phyloP scores from a whole-genome alignment of 2,888 invertebrate genomes.

The Tipula vernalis region DNA sequence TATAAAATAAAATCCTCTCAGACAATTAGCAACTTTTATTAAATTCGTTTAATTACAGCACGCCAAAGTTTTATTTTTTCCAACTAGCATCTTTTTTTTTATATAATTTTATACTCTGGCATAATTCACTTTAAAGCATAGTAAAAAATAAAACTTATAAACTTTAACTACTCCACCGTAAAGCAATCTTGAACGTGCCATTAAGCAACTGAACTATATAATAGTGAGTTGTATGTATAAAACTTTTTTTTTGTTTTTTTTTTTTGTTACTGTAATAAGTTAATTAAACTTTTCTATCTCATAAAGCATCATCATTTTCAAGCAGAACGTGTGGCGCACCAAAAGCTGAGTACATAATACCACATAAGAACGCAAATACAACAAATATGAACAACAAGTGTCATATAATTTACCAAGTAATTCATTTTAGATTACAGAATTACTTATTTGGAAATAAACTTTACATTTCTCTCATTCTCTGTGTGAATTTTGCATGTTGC shows the following conservation, averaged over 20 bases:
- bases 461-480: neutral
- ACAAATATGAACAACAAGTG: neutral
- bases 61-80: neutral
- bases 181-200: neutral
- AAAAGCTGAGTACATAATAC: neutral
- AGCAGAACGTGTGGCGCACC: neutral
- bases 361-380: neutral
- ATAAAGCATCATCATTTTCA: neutral
- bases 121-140: neutral
- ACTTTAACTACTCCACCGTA: neutral
- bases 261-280: neutral
- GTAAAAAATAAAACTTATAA: neutral
- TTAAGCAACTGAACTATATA: neutral
- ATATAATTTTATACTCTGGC: neutral
- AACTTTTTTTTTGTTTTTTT: neutral
- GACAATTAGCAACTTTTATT: neutral
- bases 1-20: neutral
- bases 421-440: neutral
- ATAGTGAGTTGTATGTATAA: neutral
- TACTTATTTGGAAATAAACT: neutral
- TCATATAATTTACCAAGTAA: neutral
- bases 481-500: neutral
- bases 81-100: neutral
- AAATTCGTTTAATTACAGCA: neutral
- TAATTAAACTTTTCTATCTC: neutral